Base-by-base conservation (phyloP, 2,888 invertebrate species). In the Plutella xylostella region DNA sequence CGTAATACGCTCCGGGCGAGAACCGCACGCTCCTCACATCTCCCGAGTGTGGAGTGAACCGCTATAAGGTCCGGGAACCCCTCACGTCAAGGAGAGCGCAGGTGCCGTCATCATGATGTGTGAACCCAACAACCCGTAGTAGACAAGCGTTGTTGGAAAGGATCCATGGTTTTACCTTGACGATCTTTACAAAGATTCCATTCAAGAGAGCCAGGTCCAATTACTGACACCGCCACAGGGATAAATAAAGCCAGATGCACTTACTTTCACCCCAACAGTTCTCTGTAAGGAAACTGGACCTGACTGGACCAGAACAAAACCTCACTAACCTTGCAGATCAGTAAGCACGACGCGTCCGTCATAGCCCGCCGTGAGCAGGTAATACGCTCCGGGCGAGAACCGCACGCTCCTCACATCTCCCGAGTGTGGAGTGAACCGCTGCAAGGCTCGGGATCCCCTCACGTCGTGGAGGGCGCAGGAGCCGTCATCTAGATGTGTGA, bases 331-430 rank as follows among this genome's bases (percentile, higher is more conserved):
- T 88, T 98, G 97, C 54, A 98, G 83, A 79, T 98, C 97, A 12
- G 97, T 97, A 35, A 98, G 90, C 43, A 96, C 94, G 35, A 97
- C 89, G 59, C 94, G 93, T 63, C 95, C 94, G 72, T 99, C 98
- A 68, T 99, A 99, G 18, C 97, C 97, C 4, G 93, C 96, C 0
- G 97, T 96, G 48, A 99, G 89, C 53, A 99, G 86, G 67, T 99
- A 99, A 79, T 96, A 98, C 1, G 98, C 98, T 37, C 97, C 97
- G 38, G 97, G 98, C 20, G 98, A 97, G 78, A 99, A 99, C 15
- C 98, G 88, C 43, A 98, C 96, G 45, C 96, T 96, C 54, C 98
- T 88, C 48, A 98, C 93, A 67, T 99, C 98, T 18, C 94, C 89
- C 0, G 93, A 88, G 76, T 99, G 99, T 1, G 98, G 97, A 65